Evolutionary conservation across 2,797 vertebrate genomes (phyloP).

Genomic region (Pelodytes ibericus): DNA sequence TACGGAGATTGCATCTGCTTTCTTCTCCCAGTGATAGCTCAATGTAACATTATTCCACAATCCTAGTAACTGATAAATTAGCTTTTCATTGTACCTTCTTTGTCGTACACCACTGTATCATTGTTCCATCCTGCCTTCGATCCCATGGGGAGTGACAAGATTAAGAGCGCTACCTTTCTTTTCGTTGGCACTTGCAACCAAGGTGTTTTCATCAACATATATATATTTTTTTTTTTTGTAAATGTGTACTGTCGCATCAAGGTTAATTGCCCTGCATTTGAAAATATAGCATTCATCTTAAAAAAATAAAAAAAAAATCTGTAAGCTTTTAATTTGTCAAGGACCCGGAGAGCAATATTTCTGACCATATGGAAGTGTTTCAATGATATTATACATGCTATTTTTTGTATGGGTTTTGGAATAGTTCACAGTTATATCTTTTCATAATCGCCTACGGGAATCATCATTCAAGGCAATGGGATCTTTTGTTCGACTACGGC

Average conservation of each 20-base stretch:
- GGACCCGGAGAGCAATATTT: too few species aligned
- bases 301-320: too few species aligned
- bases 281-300: too few species aligned
- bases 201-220: neutral
- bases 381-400: too few species aligned
- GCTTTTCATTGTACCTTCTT: neutral
- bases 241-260: neutral
- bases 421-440: too few species aligned
- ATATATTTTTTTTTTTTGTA: neutral
- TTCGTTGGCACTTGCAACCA: too few species aligned
- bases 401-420: too few species aligned
- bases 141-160: neutral
- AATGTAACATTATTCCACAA: neutral
- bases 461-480: neutral
- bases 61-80: neutral
- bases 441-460: too few species aligned
- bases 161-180: neutral
- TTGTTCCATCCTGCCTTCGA: neutral
- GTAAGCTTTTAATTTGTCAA: too few species aligned
- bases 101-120: neutral
- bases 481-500: slow-evolving; percentile 37
- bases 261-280: too few species aligned
- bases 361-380: too few species aligned
- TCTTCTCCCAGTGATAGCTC: neutral
- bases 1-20: neutral